Conservation (phyloP, 2,113 vertebrate genomes). For the Mohoua ochrocephala region DNA sequence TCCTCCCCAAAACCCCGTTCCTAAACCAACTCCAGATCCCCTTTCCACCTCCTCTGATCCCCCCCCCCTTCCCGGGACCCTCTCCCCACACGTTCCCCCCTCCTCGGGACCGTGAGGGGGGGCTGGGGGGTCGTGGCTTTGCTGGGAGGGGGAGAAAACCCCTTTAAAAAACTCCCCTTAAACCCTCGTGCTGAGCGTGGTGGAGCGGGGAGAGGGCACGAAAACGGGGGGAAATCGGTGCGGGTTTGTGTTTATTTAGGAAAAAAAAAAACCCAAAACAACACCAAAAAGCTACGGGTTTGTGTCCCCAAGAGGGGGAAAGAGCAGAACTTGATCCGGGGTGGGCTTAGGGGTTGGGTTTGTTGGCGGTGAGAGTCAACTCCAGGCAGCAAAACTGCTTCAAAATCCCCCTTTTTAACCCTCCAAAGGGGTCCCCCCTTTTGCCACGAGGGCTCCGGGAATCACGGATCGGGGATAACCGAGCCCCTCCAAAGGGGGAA, state of each 20-base stretch:
- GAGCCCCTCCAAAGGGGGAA: rapidly evolving
- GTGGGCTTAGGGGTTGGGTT: background rate
- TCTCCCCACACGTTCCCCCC: background rate
- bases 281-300: background rate
- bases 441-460: background rate
- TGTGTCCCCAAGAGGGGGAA: background rate
- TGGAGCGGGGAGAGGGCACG: too few species aligned
- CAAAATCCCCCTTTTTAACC: background rate
- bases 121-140: background rate
- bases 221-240: background rate
- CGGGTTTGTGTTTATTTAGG: background rate
- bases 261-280: too few species aligned
- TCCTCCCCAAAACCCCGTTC: background rate
- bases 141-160: rapidly evolving
- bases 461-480: rapidly evolving
- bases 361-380: background rate
- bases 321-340: background rate
- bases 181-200: background rate
- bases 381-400: background rate
- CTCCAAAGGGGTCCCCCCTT: rapidly evolving
- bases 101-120: background rate
- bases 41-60: background rate
- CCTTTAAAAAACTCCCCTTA: background rate
- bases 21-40: background rate
- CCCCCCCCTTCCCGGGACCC: background rate